A percentile compares a stretch with the other conserved stretches of the same genome.
Conservation (phyloP, 2,888 invertebrate genomes). For the Lamellibrachia satsuma region DNA sequence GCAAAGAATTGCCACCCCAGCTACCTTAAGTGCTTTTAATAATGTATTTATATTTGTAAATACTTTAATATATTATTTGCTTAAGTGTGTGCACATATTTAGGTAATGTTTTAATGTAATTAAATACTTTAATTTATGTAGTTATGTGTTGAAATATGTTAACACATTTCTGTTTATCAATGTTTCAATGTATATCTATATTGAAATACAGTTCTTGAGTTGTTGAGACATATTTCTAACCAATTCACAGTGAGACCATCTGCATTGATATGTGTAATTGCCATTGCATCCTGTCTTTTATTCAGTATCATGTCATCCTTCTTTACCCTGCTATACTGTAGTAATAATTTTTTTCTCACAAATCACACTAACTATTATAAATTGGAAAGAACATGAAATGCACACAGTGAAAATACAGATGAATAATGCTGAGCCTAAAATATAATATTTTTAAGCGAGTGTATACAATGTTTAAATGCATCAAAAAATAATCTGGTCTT, state of each 20-base stretch:
- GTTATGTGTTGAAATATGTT: not conserved
- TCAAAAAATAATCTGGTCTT: not conserved
- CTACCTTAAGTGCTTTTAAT: not conserved
- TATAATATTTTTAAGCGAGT: not conserved
- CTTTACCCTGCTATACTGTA: not conserved
- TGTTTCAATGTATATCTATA: not conserved
- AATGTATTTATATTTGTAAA: not conserved
- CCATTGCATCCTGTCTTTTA: too few relatives aligned
- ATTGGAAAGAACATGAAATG: not conserved
- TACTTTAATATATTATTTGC: not conserved
- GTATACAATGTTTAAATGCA: not conserved
- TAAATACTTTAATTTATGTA: not conserved
- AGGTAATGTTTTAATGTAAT: not conserved
- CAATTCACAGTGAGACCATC: too few relatives aligned
- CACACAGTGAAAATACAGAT: not conserved
- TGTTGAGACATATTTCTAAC: not conserved
- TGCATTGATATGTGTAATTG: too few relatives aligned
- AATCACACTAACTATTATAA: not conserved
- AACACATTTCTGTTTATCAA: not conserved
- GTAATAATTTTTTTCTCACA: not conserved
- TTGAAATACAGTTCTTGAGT: not conserved
- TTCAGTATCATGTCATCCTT: not conserved
- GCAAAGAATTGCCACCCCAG: too few relatives aligned
- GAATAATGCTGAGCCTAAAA: not conserved
- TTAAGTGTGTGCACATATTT: not conserved